Evolutionary conservation across 2,113 vertebrate genomes (phyloP), one percentile per base, ranked within the genome.

Genomic region (Motacilla alba): DNA sequence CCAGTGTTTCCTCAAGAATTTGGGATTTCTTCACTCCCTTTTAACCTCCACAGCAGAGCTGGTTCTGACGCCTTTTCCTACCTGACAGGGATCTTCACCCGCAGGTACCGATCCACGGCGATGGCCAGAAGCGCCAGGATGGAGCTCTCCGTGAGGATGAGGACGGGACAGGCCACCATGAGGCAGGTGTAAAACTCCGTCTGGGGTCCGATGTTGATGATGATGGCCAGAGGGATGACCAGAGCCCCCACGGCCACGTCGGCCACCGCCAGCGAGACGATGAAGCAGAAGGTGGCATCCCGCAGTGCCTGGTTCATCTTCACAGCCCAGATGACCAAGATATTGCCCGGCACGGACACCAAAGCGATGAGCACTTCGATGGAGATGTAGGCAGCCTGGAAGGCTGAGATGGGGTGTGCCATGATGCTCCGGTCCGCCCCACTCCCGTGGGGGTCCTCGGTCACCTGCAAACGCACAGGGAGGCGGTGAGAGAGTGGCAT

Each of bases 271-370:
- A 99, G 98, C 0, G 99, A 99, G 31, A 99, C 99, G 59, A 99
- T 99, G 97, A 99, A 99, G 96, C 98, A 99, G 96, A 99, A 99
- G 46, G 99, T 99, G 93, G 99, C 99, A 74, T 99, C 99, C 68
- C 99, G 95, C 77, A 99, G 92, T 1, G 99, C 98, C 72, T 99
- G 98, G 98, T 99, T 99, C 69, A 99, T 98, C 76, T 98, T 99
- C 95, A 99, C 99, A 6, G 99, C 99, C 99, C 99, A 99, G n/a
- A 99, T 99, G 76, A 99, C 99, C 98, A 99, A 98, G 92, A 99
- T 98, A 64, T 99, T 99, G 17, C 99, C 99, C 1, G 99, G 97
- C 73, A 99, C 98, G 1, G 99, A 99, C 66, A 99, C 98, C 95
- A 99, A 76, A 28, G 99, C 99, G 52, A 99, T 99, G 92, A 99